phyloP scores from a whole-genome alignment of 1,140 invertebrate species.

The Tetragnatha versicolor region DNA sequence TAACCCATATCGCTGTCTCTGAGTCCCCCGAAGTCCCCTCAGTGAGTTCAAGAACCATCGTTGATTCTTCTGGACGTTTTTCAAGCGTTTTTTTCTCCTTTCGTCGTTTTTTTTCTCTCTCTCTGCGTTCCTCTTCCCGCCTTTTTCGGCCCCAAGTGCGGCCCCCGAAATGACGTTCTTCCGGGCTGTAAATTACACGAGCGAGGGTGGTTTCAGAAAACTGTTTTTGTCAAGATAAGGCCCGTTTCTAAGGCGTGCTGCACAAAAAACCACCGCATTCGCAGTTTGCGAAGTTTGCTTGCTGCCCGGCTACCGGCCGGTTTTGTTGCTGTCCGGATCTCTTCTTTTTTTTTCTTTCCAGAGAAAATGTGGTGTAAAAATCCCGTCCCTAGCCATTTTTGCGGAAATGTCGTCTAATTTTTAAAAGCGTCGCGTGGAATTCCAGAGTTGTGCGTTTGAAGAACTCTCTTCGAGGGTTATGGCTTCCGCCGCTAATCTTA shows the following conservation, averaged over 20 bases:
- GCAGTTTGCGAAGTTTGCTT: constrained; percentile 25
- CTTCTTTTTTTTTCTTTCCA: background rate
- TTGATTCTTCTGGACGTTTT: constrained; percentile 44
- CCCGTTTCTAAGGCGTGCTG: background rate
- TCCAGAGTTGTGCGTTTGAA: constrained; percentile 1
- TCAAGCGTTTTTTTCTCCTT: background rate
- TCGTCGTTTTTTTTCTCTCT: constrained; percentile 14
- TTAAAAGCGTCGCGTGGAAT: background rate
- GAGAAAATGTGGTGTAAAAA: too few relatives aligned
- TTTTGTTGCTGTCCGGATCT: constrained; percentile 8
- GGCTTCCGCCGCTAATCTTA: constrained; percentile 24
- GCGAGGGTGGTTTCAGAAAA: constrained; percentile 49
- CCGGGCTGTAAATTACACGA: constrained; percentile 52
- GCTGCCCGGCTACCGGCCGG: constrained; percentile 11
- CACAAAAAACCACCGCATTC: constrained; percentile 3
- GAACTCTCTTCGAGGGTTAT: constrained; percentile 14
- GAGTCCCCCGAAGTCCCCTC: constrained; percentile 14
- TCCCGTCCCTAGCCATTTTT: too few relatives aligned
- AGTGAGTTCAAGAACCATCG: constrained; percentile 47
- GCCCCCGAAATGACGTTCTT: constrained; percentile 46
- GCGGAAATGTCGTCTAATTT: constrained; percentile 34
- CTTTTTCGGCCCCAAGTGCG: constrained; percentile 30
- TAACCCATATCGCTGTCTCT: constrained; percentile 28
- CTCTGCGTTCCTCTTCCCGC: background rate
- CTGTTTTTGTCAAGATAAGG: constrained; percentile 49